Percentiles rank a stretch among this genome's conserved stretches.
Conservation (phyloP, 1,140 invertebrate genomes). For the Condylostylus longicornis region DNA sequence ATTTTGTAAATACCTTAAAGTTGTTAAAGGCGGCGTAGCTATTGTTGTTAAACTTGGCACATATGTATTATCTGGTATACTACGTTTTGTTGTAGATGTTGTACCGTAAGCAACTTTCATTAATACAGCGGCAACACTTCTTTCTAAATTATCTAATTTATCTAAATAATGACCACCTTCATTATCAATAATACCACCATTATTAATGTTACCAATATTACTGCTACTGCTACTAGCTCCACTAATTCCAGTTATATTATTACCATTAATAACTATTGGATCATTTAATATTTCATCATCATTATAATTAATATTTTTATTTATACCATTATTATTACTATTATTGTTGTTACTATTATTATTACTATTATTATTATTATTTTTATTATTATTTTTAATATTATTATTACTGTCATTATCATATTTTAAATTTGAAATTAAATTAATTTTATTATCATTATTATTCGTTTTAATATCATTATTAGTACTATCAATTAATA, state of each 20-base stretch:
- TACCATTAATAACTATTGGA: conserved; percentile 2
- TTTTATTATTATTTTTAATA: conserved; percentile 4
- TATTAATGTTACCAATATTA: not conserved
- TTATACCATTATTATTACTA: conserved; percentile 6
- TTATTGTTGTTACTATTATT: conserved; percentile 5
- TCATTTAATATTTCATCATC: conserved; percentile 4
- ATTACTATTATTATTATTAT: conserved; percentile 1
- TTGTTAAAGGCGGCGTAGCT: conserved; percentile 43
- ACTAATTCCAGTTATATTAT: conserved; percentile 9
- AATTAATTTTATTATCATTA: conserved; percentile 8
- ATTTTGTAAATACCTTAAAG: conserved; percentile 29
- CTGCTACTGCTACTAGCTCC: not conserved
- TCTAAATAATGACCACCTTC: conserved; percentile 19
- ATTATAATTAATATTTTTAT: not conserved
- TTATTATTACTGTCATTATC: conserved; percentile 10
- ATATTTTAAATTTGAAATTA: conserved; percentile 3
- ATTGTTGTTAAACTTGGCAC: conserved; percentile 42
- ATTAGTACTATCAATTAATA: not conserved
- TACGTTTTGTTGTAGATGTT: conserved; percentile 43
- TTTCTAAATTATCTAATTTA: conserved; percentile 36
- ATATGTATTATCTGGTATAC: conserved; percentile 46
- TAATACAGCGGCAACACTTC: conserved; percentile 47
- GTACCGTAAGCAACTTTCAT: conserved; percentile 52
- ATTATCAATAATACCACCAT: too few species aligned
- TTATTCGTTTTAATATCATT: conserved; percentile 1